Conservation (phyloP, 2,113 vertebrate species). For the Acrocephalus arundinaceus region DNA sequence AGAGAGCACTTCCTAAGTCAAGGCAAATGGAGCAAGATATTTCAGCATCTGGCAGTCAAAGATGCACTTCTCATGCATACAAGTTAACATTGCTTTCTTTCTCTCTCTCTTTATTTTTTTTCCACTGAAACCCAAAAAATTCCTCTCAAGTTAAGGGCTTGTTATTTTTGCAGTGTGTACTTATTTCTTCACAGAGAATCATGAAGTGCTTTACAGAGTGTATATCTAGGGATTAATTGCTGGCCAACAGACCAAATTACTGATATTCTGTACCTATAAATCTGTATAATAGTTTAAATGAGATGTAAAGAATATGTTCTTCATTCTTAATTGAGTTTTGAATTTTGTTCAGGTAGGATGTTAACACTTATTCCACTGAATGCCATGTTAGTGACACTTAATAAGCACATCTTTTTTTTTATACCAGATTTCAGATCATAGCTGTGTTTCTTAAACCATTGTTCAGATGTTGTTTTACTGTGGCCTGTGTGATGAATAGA, state of each 20-base stretch:
- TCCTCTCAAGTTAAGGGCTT: slow-evolving; percentile 7
- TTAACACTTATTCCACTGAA: background rate
- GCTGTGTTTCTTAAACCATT: background rate
- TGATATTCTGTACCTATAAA: background rate
- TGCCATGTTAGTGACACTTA: background rate
- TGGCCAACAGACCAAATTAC: background rate
- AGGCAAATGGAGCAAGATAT: slow-evolving; percentile 53
- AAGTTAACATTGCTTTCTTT: background rate
- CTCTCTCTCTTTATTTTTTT: background rate
- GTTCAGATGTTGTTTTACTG: background rate
- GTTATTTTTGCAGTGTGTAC: background rate
- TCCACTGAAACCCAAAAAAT: background rate
- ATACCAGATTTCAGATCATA: background rate
- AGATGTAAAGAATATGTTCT: background rate
- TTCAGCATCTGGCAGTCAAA: slow-evolving; percentile 58
- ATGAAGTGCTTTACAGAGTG: background rate
- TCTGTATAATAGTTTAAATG: background rate
- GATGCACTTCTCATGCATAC: background rate
- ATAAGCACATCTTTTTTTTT: background rate
- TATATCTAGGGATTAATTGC: background rate
- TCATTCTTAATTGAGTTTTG: background rate
- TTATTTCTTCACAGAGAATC: background rate
- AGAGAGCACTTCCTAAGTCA: slow-evolving; percentile 51
- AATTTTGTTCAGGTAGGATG: background rate
- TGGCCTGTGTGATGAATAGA: background rate